phyloP scores from a whole-genome alignment of 2,888 invertebrate genomes.

The Chrysolina americana region DNA sequence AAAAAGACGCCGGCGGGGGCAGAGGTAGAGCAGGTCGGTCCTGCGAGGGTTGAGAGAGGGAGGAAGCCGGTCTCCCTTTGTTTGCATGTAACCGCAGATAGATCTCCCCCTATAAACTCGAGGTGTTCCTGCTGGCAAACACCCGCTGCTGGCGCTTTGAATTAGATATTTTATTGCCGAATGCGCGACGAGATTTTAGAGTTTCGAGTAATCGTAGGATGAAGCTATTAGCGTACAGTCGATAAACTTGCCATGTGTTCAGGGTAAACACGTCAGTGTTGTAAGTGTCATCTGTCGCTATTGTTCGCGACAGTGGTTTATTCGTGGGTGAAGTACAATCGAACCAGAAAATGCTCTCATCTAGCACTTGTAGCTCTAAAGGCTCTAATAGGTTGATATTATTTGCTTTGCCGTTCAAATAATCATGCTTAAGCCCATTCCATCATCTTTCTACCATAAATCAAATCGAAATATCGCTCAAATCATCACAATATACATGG shows the following conservation, averaged over 20 bases:
- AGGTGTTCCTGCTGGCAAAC: slow-evolving; percentile 41
- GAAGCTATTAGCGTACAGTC: slow-evolving; percentile 22
- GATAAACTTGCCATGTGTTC: slow-evolving; percentile 1
- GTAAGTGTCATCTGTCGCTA: background rate
- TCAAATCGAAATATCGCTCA: too few species aligned
- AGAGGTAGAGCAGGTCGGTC: slow-evolving; percentile 12
- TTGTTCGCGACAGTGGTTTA: background rate
- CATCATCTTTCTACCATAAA: too few species aligned
- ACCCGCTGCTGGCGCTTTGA: slow-evolving; percentile 42
- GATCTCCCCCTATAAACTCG: slow-evolving; percentile 38
- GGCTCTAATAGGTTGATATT: too few species aligned
- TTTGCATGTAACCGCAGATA: slow-evolving; percentile 62
- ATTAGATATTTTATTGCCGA: slow-evolving; percentile 52
- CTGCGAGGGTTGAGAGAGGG: slow-evolving; percentile 24
- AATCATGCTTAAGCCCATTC: too few species aligned
- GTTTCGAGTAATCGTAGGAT: slow-evolving; percentile 42
- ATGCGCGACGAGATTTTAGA: slow-evolving; percentile 54
- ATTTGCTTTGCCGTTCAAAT: too few species aligned
- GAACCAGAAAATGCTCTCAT: too few species aligned
- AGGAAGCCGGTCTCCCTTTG: slow-evolving; percentile 58
- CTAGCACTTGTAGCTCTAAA: too few species aligned
- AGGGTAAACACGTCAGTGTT: background rate
- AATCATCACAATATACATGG: too few species aligned
- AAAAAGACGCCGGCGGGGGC: slow-evolving; percentile 54
- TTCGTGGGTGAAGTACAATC: too few species aligned